A percentile compares a stretch with the other conserved stretches of the same genome.
Evolutionary conservation across 2,888 invertebrate genomes (phyloP).

Genomic region (Epirrita christyi): DNA sequence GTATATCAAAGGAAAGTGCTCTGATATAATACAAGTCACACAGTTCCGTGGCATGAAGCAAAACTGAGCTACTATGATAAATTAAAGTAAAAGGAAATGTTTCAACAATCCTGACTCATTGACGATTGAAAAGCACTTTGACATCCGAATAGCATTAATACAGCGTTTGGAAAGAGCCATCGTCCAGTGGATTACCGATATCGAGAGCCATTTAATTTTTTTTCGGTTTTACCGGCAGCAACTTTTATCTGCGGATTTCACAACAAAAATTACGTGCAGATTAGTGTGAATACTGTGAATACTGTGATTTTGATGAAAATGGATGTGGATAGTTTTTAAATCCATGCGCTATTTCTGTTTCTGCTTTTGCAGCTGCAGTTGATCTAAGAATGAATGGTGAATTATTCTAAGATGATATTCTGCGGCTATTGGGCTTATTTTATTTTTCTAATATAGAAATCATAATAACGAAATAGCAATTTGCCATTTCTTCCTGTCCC

Average conservation of each 20-base stretch:
- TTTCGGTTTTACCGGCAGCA: constrained; percentile 30
- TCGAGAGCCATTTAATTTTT: constrained; percentile 42
- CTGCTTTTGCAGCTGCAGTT: too few species aligned
- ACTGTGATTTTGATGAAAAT: too few species aligned
- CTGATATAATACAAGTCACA: constrained; percentile 6
- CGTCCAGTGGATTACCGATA: constrained; percentile 41
- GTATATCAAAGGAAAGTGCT: constrained; percentile 18
- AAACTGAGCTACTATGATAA: not conserved
- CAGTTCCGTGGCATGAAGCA: constrained; percentile 3
- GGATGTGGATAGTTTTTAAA: too few species aligned
- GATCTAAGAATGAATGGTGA: too few species aligned
- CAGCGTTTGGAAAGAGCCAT: constrained; percentile 43
- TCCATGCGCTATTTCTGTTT: too few species aligned
- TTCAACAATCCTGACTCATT: constrained; percentile 3
- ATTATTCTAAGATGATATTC: too few species aligned
- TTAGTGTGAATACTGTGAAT: not conserved
- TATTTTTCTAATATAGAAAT: too few species aligned
- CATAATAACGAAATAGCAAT: too few species aligned
- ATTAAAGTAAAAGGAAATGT: not conserved
- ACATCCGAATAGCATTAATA: constrained; percentile 49
- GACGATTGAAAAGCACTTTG: constrained; percentile 42
- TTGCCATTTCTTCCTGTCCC: too few species aligned
- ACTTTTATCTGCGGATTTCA: constrained; percentile 28
- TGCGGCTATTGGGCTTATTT: too few species aligned
- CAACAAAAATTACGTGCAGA: constrained; percentile 25